Conservation (phyloP, 2,113 vertebrate genomes). For the Apus apus region DNA sequence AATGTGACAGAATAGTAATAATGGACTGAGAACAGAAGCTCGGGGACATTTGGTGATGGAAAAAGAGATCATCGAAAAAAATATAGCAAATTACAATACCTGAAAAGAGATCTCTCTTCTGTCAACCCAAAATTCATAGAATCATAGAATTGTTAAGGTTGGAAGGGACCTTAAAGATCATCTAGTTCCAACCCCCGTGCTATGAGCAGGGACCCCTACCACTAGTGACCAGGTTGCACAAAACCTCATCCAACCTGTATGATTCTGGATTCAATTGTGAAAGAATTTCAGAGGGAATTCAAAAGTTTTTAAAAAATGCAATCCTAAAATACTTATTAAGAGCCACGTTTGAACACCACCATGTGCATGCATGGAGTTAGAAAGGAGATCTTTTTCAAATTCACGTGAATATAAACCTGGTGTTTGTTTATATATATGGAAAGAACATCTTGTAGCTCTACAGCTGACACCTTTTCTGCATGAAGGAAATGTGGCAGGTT, state of each 20-base stretch:
- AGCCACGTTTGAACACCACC: neutral
- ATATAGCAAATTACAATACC: neutral
- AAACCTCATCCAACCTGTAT: no score
- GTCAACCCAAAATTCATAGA: neutral
- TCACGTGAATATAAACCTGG: conserved; percentile 27
- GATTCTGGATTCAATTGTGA: neutral
- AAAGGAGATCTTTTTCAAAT: conserved; percentile 37
- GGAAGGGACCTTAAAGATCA: no score
- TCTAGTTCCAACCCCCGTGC: no score
- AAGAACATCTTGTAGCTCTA: neutral
- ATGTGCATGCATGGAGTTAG: neutral
- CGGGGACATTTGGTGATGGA: conserved; percentile 21
- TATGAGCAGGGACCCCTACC: no score
- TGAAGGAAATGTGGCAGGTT: neutral
- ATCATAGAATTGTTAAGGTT: no score
- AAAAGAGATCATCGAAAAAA: conserved; percentile 31
- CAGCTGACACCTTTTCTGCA: neutral
- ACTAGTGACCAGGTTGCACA: no score
- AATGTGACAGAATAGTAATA: neutral
- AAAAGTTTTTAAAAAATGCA: conserved; percentile 30
- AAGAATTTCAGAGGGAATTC: conserved; percentile 11
- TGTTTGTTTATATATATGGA: conserved; percentile 32
- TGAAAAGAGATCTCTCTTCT: conserved; percentile 30
- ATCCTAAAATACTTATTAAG: conserved; percentile 58
- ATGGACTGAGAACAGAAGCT: conserved; percentile 17